Base-by-base conservation (phyloP, 1,140 invertebrate genomes). In the Hylaeus anthracinus region DNA sequence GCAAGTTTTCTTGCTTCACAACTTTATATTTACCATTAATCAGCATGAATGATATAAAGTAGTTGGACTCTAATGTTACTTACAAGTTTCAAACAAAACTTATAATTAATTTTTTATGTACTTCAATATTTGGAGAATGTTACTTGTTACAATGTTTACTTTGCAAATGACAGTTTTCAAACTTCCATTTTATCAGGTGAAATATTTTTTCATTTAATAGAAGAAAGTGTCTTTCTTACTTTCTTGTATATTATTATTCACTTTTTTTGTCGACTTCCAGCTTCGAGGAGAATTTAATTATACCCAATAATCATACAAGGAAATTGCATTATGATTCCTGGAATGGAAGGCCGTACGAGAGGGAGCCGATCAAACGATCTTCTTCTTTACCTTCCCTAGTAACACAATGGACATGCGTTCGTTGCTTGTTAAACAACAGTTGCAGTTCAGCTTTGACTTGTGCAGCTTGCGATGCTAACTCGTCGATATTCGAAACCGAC, bases 361-460 rank as follows among this genome's bases (percentile, higher is more conserved):
- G 74, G 74, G 76, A 85, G 69, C 65, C 82, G 66, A 79, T 90
- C 43, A 88, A 88, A 60, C 88, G 91, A 82, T 90, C 90, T 66
- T 83, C 90, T 37, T 94, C 93, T 8, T 66, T 93, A 79, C 92
- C 93, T 37, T 89, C 88, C 5, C 83, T 94, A 69, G 87, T 92
- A 39, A 90, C 88, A n/a, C 90, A 90, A 79, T 94, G 93, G 93
- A 93, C 90, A 67, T 94, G 93, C 58, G 91, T 94, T 79, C 91
- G 93, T 72, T 94, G 93, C 83, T 79, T 94, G 10, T 86, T 92
- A 61, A 85, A 90, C 43, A 94, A 94, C 74, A 91, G 83, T 72
- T 92, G 90, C 83, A 92, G 90, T 67, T 90, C 91, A 37, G 86
- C 89, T 55, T 83, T 90, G 55, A 85, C 90, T 83, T 94, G 93